These are phyloP conservation scores for Dendrocincla fuliginosa DNA, from an alignment of 2,797 vertebrate genomes.

Conservation along the genomic window DNA sequence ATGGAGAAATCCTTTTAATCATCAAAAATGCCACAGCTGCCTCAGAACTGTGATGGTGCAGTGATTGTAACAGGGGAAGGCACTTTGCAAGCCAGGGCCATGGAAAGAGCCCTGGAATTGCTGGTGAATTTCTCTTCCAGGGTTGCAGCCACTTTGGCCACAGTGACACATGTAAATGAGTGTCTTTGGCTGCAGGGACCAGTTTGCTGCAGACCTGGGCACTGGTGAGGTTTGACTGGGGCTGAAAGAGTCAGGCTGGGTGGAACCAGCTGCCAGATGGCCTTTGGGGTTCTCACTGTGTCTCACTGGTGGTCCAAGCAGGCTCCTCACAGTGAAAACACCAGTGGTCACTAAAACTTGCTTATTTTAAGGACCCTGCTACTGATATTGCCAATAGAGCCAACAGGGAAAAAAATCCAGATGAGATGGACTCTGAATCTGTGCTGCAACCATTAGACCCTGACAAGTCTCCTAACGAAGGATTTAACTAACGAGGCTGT, in stretches of 20 bases:
- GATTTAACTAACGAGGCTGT: background rate
- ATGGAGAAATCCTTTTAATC: slow-evolving; percentile 55
- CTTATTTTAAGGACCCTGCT: background rate
- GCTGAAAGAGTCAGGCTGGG: background rate
- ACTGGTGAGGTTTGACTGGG: background rate
- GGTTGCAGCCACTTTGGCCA: background rate
- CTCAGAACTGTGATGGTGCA: background rate
- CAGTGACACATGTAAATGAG: background rate
- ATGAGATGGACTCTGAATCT: background rate
- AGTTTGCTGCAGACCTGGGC: background rate
- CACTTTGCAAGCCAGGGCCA: background rate
- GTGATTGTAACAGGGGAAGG: background rate
- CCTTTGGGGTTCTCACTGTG: background rate
- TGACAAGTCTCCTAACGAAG: background rate
- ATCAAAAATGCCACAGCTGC: background rate
- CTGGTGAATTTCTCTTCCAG: background rate
- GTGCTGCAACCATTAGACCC: background rate
- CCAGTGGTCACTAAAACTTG: accelerated
- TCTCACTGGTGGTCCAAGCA: background rate
- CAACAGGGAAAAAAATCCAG: background rate
- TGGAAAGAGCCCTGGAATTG: background rate
- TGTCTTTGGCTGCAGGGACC: background rate
- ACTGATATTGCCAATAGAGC: background rate
- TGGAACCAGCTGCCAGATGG: accelerated
- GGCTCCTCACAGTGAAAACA: background rate